phyloP scores from a whole-genome alignment of 2,888 invertebrate genomes.

The Pocota personata region DNA sequence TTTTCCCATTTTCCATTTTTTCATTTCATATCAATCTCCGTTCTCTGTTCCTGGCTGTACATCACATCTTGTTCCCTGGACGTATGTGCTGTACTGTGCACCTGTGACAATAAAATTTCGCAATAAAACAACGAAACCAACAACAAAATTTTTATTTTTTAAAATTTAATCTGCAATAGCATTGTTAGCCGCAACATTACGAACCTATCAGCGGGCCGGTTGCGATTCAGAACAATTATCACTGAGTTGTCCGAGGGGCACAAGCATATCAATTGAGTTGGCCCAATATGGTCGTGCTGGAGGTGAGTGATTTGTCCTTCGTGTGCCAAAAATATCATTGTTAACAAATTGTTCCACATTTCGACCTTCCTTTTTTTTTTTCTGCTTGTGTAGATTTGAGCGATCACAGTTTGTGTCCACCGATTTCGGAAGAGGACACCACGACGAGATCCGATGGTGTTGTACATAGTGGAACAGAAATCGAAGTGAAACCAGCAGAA shows the following conservation, averaged over 20 bases:
- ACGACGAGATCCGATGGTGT: conserved; percentile 80
- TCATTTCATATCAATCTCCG: conserved; percentile 55
- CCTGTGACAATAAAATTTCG: conserved; percentile 53
- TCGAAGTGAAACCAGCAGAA: conserved; percentile 86
- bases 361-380: conserved; percentile 25
- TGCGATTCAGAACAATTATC: conserved; percentile 95
- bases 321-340: conserved; percentile 15
- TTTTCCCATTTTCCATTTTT: conserved; percentile 27
- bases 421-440: conserved; percentile 80
- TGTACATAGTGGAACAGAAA: conserved; percentile 82
- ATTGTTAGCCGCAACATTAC: conserved; percentile 93
- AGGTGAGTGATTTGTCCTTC: conserved; percentile 77
- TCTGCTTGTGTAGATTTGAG: conserved; percentile 78
- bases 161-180: conserved; percentile 84
- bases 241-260: conserved; percentile 94
- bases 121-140: conserved; percentile 1
- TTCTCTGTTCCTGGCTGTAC: conserved; percentile 48
- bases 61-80: conserved; percentile 13
- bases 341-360: conserved; percentile 39
- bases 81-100: not conserved
- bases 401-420: conserved; percentile 82
- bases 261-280: conserved; percentile 94
- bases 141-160: not conserved
- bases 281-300: conserved; percentile 92
- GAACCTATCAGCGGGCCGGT: conserved; percentile 95